Evolutionary conservation across 2,797 vertebrate species (phyloP), one percentile per base, ranked within the genome.

Genomic region (Sebastes baramenuke): DNA sequence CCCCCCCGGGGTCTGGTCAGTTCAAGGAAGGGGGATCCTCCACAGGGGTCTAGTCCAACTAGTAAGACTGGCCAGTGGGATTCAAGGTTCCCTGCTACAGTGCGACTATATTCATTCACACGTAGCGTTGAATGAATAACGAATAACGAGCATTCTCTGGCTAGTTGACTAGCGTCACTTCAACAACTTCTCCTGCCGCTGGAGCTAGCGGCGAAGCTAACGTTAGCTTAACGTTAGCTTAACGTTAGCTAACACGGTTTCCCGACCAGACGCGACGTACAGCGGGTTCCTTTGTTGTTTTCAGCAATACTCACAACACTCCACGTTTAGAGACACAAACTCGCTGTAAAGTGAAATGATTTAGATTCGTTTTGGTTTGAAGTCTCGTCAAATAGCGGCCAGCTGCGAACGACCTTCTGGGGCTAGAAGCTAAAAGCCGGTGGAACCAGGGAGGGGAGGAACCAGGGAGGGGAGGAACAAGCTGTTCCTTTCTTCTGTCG

Each of bases 371-470:
- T 89, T 6, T 20, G 6, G 16, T 25, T 14, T 30, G 10, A 3
- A 34, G 25, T 72, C 1, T 2, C 29, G 67, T 46, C 20, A 66
- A 84, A 87, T 16, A 58, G 6, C 36, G 25, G 29, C 77, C 29
- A 60, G 42, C 67, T 9, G 52, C 64, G 22, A 73, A 90, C 94
- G 94, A 95, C 93, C 94, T 94, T 95, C 93, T 83, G 52, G 75
- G 3, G 72, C 85, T 73, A 70, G 89, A 92, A 93, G 79, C 93
- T 73, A 70, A 89, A 92, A 93, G 79, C 93, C 93, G 94, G 94
- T 91, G 93, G 90, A 81, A 42, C 25, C 25, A 25, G 25, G 25
- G 25, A 25, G 25, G 25, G 25, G 25, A 24, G 24, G 24, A 24
- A 24, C 36, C 36, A 14, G 36, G 36, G 36, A 38, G 36, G 36